Base-by-base conservation (phyloP, 2,797 vertebrate genomes). In the Centroberyx gerrardi region DNA sequence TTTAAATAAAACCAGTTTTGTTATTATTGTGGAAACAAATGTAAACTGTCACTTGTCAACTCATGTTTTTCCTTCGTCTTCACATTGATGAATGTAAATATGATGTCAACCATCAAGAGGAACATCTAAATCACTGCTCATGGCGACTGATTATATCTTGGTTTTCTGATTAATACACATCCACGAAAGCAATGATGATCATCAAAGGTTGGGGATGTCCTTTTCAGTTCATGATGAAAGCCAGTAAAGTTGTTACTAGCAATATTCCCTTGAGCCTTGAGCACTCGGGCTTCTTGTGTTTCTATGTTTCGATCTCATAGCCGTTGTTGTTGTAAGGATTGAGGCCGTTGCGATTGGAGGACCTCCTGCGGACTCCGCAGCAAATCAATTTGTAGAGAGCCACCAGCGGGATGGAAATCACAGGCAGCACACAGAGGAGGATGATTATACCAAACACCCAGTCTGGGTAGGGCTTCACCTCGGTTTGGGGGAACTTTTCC, bases 371-470 rank as follows among this genome's bases (percentile, higher is more conserved):
- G 1, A 9, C 1, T 59, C 1, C 3, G 15, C 22, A 0, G 74
- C 67, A 12, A 58, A 94, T 76, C 28, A 96, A 77, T 14, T 84
- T 93, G 88, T 93, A 94, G 46, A 97, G 31, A 0, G 95, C 95
- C 18, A 94, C 92, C 2, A 84, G 46, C 1, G 96, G 97, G 54
- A 99, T 89, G 18, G 93, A 90, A 22, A 95, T 0, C 0, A 94
- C 85, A 0, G 97, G 97, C 3, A 96, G 2, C 0, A 65, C 31
- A 28, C 83, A 89, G 61, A 99, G 84, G 33, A 97, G 76, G 72
- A 93, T 52, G 48, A 96, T 97, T 51, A 93, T 85, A 56, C 76
- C 86, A 44, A 93, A 94, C 46, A 96, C 95, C 97, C 97, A 98
- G 31, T 70, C 79, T 0, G 97, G 96, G 74, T 97, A 98, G 0